Evolutionary conservation across 2,888 invertebrate species (phyloP), one percentile per base, ranked within the genome.

Genomic region (Apodemia duryi): DNA sequence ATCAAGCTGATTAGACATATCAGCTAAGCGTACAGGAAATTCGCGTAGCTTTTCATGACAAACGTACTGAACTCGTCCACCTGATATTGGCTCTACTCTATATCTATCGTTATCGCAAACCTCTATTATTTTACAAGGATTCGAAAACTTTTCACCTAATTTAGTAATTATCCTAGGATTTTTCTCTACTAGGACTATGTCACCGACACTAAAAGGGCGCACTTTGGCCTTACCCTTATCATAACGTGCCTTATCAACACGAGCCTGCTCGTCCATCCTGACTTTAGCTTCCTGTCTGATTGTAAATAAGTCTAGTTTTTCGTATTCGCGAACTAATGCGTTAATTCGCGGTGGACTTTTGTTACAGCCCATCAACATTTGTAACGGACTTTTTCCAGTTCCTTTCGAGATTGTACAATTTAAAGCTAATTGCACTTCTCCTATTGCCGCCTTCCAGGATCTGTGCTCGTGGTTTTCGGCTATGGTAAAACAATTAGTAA

Each of bases 241-340:
- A 61, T 66, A 70, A 21, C 69, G 62, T 10, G 32, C 63, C 65
- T 69, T 69, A 54, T 68, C 66, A 2, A 67, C 52, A 61, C 49
- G 13, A 61, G 69, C 64, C 54, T 63, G 68, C 68, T 70, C 70
- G 67, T 70, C 69, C 69, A 70, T 70, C 66, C 69, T 68, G 41
- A 62, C 13, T 35, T 66, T 67, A 49, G 49, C 57, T 29, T 41
- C 63, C 9, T 57, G 49, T 52, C 67, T 41, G 49, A 68, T 28
- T 62, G 64, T 49, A 32, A 43, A 21, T 38, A 69, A 67, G 41
- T 66, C 10, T 35, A 35, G 7, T 41, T 11, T 61, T 21, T 9
- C 13, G 38, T 41, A 11, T 28, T 46, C 11, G 13, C 21, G 51
- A 51, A 10, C 10, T 10, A 51, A n/a, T 7, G 10, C 68, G 41